A percentile compares a stretch with the other conserved stretches of the same genome.
These are phyloP conservation scores for Cantharis lateralis DNA, from an alignment of 2,888 invertebrate genomes.

Conservation along the genomic window DNA sequence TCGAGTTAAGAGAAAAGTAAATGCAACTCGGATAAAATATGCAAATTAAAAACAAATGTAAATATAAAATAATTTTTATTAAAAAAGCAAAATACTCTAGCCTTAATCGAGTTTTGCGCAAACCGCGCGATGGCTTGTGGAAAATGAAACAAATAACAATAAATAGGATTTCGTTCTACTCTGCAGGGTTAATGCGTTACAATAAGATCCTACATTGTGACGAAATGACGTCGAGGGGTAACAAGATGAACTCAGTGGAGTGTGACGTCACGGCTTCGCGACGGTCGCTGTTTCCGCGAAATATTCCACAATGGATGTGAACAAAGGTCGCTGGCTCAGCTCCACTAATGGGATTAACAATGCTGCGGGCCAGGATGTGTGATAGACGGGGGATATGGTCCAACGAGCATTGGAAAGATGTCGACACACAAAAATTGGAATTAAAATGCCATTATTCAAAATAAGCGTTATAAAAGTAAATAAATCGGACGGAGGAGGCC, in stretches of 20 bases:
- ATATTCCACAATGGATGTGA: conserved; percentile 49
- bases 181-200: conserved; percentile 22
- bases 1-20: conserved; percentile 29
- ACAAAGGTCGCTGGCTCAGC: conserved; percentile 50
- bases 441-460: neutral
- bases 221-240: conserved; percentile 37
- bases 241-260: conserved; percentile 58
- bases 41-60: conserved; percentile 16
- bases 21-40: conserved; percentile 18
- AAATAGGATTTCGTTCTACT: neutral
- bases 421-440: neutral
- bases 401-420: conserved; percentile 16
- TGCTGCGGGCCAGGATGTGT: conserved; percentile 52
- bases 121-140: neutral
- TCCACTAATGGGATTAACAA: conserved; percentile 53
- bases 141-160: neutral
- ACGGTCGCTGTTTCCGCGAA: conserved; percentile 51
- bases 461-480: neutral
- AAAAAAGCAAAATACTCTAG: neutral
- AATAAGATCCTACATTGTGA: conserved; percentile 32
- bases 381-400: conserved; percentile 42
- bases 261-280: conserved; percentile 58
- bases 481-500: neutral
- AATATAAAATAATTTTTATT: conserved; percentile 7
- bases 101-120: neutral